Base-by-base conservation (phyloP, 2,888 invertebrate genomes). In the Fissipunctia ypsillon region DNA sequence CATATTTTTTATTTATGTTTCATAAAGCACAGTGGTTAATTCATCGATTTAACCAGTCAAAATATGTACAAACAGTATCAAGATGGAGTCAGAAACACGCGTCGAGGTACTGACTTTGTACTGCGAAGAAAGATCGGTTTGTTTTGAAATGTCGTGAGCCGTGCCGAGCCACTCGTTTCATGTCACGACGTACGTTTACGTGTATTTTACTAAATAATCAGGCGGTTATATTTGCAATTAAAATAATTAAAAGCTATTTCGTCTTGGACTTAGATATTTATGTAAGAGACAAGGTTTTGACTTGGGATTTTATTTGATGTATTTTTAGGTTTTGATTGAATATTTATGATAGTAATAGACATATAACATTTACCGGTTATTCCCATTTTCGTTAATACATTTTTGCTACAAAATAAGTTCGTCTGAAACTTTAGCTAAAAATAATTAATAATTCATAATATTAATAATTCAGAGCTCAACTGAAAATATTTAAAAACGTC, bases 111-210 rank as follows among this genome's bases (percentile, higher is more conserved):
- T 91, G 92, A 92, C 92, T 90, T 89, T 84, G 70, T 81, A 78
- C 83, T 81, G 83, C 85, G 89, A 84, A 88, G 88, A 88, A 86
- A 87, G 92, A 92, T 91, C 84, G 83, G 95, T 95, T 95, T 95
- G 93, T 95, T 95, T 95, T 94, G 92, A 95, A 91, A 95, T 92
- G 95, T 95, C 94, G 84, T 90, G 91, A 90, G 90, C 89, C 84
- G 91, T 91, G 89, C 87, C 88, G 88, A 88, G 91, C 92, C 92
- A 91, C 91, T 91, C 92, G 93, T 89, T 93, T 92, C 92, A 90
- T 93, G 91, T 94, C 94, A 91, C 89, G 91, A 75, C 81, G 70
- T 64, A 73, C 76, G 82, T 83, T 84, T 83, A 81, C 81, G 76
- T 85, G 78, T 80, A 83, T 81, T 84, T 78, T 87, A 81, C 75